Percentiles rank a stretch among this genome's conserved stretches.
phyloP scores from a whole-genome alignment of 2,888 invertebrate genomes.

The Cotesia congregata region DNA sequence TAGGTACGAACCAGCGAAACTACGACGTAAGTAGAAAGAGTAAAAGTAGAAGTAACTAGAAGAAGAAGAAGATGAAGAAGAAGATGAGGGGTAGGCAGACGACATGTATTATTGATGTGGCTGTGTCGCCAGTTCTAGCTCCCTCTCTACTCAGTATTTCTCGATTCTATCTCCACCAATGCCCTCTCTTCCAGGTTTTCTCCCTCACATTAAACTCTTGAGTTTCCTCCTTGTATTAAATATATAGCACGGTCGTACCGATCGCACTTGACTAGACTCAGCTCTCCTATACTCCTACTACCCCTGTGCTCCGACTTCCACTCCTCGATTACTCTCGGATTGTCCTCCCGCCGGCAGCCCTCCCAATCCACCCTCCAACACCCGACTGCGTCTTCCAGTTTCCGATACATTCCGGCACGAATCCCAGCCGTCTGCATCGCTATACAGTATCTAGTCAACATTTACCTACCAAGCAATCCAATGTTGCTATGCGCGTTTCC shows the following conservation, averaged over 20 bases:
- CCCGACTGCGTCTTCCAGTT: constrained; percentile 53
- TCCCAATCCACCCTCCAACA: constrained; percentile 35
- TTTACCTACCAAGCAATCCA: constrained; percentile 18
- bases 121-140: constrained; percentile 56
- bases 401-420: constrained; percentile 58
- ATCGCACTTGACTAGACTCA: constrained; percentile 37
- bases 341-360: constrained; percentile 29
- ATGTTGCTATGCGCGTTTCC: constrained; percentile 12
- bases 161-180: constrained; percentile 31
- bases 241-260: constrained; percentile 17
- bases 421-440: constrained; percentile 51
- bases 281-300: constrained; percentile 41
- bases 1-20: too few relatives aligned
- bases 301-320: constrained; percentile 27
- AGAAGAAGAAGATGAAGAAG: constrained; percentile 43
- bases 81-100: constrained; percentile 50
- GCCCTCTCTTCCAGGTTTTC: constrained; percentile 33
- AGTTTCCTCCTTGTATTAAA: constrained; percentile 29
- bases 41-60: constrained; percentile 32
- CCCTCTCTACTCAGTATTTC: constrained; percentile 39
- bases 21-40: constrained; percentile 25
- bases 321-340: constrained; percentile 21
- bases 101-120: constrained; percentile 64
- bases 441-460: constrained; percentile 16
- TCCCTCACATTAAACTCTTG: constrained; percentile 38